Percentiles rank a stretch among this genome's conserved stretches.
phyloP scores from a whole-genome alignment of 2,888 invertebrate species.

The Cosmia pyralina region DNA sequence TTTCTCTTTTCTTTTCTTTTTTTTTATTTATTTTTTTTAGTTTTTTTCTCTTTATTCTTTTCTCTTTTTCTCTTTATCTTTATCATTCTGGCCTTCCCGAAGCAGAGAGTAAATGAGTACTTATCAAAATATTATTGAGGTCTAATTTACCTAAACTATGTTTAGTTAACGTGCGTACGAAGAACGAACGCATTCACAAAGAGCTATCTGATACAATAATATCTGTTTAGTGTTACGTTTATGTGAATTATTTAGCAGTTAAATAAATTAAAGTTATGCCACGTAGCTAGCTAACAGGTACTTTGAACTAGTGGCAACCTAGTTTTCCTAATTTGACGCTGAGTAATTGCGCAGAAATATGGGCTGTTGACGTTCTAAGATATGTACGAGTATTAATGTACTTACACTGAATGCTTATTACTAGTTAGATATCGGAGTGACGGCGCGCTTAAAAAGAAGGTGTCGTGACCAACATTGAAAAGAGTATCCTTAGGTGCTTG shows the following conservation, averaged over 20 bases:
- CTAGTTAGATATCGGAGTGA: not conserved
- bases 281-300: conserved; percentile 1
- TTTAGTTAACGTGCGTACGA: not conserved
- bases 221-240: not conserved
- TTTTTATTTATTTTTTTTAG: no score
- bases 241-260: not conserved
- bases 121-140: not conserved
- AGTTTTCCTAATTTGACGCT: conserved; percentile 9
- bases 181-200: not conserved
- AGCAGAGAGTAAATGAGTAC: not conserved
- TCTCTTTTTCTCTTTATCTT: no score
- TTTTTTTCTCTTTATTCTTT: no score
- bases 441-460: not conserved
- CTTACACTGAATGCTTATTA: not conserved
- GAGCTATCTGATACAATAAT: not conserved
- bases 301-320: conserved; percentile 6
- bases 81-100: not conserved
- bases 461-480: not conserved
- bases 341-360: conserved; percentile 12
- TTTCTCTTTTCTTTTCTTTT: no score
- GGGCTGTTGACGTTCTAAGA: not conserved
- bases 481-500: not conserved
- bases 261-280: conserved; percentile 7
- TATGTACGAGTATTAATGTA: no score
- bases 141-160: not conserved